These are phyloP conservation scores for Colistium nudipinnis DNA, from an alignment of 2,113 vertebrate species.

Conservation along the genomic window DNA sequence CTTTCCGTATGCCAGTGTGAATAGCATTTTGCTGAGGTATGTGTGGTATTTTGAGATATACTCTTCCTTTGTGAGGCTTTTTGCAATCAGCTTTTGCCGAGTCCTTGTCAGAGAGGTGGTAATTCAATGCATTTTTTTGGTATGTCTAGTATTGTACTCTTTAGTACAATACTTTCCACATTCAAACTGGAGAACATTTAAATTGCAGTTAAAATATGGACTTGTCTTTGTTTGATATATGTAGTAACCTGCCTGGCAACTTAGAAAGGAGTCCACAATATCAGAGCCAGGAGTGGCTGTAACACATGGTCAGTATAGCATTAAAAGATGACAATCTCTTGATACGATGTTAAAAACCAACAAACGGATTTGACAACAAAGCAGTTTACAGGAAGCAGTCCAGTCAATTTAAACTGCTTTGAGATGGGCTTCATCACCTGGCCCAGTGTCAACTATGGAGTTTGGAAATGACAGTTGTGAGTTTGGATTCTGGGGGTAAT, in stretches of 20 bases:
- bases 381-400: neutral
- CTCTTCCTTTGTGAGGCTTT: no score
- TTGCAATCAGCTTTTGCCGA: no score
- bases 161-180: neutral
- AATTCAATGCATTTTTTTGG: no score
- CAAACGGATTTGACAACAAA: neutral
- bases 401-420: neutral
- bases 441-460: slow-evolving; percentile 38
- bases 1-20: neutral
- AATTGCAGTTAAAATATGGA: neutral
- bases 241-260: neutral
- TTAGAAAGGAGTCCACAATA: neutral
- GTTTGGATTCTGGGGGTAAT: slow-evolving; percentile 73
- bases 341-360: neutral
- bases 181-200: neutral
- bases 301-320: neutral
- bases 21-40: no score
- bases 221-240: neutral
- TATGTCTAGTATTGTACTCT: no score
- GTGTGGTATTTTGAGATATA: neutral
- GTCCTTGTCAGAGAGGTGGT: no score
- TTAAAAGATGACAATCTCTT: neutral
- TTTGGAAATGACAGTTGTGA: slow-evolving; percentile 53
- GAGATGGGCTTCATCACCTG: slow-evolving; percentile 35
- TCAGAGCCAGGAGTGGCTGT: neutral